phyloP scores from a whole-genome alignment of 2,888 invertebrate genomes.

The Aradus depressus region DNA sequence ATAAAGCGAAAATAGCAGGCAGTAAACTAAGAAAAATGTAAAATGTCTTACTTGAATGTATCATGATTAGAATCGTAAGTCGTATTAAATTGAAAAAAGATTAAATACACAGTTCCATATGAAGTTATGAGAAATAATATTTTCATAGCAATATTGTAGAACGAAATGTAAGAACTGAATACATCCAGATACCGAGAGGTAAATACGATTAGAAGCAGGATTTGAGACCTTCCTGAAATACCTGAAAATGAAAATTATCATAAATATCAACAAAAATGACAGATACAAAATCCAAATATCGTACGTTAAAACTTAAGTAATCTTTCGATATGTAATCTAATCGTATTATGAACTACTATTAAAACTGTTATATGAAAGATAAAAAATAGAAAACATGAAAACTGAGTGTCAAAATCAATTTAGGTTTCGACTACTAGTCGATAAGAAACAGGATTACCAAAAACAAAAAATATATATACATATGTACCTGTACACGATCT shows the following conservation, averaged over 20 bases:
- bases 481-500: conserved; percentile 92
- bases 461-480: conserved; percentile 12
- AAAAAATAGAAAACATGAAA: neutral
- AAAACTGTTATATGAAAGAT: neutral
- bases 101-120: conserved; percentile 84
- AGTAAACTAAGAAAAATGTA: no score
- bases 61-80: conserved; percentile 97
- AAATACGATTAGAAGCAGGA: conserved; percentile 88
- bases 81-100: conserved; percentile 94
- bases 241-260: conserved; percentile 43
- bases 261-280: neutral
- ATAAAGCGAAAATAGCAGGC: no score
- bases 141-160: conserved; percentile 96
- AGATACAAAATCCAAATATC: neutral
- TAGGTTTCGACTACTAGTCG: no score
- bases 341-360: neutral
- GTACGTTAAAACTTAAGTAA: neutral
- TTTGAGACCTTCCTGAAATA: conserved; percentile 93
- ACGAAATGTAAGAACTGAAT: conserved; percentile 84
- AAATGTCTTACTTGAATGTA: conserved; percentile 84
- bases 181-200: conserved; percentile 89
- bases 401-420: no score
- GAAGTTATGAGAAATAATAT: conserved; percentile 79
- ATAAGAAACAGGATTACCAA: no score
- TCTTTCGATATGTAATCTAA: neutral